These are phyloP conservation scores for Protobothrops mucrosquamatus DNA, from an alignment of 2,113 vertebrate genomes.

Conservation along the genomic window DNA sequence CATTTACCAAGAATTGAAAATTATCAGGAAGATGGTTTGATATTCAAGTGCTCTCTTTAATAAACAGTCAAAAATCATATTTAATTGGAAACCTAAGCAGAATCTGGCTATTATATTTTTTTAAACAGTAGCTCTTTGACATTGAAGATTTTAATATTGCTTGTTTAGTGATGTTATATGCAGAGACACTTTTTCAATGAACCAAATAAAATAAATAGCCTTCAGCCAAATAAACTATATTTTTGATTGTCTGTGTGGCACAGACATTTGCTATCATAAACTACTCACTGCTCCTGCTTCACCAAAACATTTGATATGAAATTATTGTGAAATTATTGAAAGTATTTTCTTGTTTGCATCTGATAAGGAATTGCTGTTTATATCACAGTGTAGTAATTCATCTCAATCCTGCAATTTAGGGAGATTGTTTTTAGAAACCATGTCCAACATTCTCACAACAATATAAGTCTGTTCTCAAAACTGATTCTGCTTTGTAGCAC, in stretches of 20 bases:
- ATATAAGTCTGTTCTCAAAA: neutral
- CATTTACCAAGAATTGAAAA: neutral
- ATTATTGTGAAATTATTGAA: neutral
- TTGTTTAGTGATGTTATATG: neutral
- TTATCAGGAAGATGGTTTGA: neutral
- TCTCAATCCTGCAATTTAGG: neutral
- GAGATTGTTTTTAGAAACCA: neutral
- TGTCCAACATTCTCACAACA: neutral
- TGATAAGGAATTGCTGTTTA: neutral
- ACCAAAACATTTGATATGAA: neutral
- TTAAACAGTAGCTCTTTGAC: neutral
- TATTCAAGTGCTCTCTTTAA: neutral
- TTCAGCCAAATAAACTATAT: neutral
- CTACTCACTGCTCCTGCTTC: neutral
- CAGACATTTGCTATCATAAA: neutral
- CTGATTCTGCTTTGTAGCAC: neutral
- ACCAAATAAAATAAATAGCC: neutral
- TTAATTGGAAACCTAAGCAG: neutral
- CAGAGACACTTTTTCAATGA: neutral
- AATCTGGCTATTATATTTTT: neutral
- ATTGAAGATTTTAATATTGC: neutral
- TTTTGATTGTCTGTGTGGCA: neutral
- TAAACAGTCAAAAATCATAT: neutral
- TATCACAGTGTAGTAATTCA: neutral
- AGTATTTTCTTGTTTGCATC: neutral